Conservation (phyloP, 2,888 invertebrate species). For the Nomada fucata region DNA sequence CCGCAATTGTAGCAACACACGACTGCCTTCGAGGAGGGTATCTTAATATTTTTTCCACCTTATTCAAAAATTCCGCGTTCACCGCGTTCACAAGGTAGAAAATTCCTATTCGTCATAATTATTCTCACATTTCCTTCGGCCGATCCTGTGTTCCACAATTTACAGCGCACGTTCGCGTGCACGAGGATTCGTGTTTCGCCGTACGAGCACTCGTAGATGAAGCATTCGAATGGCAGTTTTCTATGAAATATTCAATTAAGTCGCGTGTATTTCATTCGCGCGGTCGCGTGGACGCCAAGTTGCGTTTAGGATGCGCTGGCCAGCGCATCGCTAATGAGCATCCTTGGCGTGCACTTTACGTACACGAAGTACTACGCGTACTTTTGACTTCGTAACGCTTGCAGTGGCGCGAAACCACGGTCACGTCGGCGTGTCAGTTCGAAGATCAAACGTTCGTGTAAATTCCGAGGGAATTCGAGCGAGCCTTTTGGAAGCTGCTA, state of each 20-base stretch:
- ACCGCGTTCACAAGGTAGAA: no score
- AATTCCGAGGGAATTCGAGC: not conserved
- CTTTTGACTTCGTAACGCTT: not conserved
- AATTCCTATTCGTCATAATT: no score
- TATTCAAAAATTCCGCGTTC: no score
- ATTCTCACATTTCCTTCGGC: no score
- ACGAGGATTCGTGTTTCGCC: not conserved
- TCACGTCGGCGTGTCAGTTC: not conserved
- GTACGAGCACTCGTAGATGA: not conserved
- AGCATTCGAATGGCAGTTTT: constrained; percentile 3
- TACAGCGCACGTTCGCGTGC: not conserved
- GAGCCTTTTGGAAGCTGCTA: not conserved
- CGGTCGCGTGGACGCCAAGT: not conserved
- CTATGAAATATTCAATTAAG: constrained; percentile 30
- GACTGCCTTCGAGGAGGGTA: no score
- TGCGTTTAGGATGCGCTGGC: constrained; percentile 6
- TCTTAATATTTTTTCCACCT: no score
- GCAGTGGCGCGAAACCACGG: no score
- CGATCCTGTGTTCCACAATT: no score
- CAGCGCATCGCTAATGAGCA: constrained; percentile 21
- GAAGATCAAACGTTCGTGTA: constrained; percentile 3
- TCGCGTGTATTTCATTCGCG: constrained; percentile 10
- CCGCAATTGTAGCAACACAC: no score
- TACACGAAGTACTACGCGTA: not conserved
- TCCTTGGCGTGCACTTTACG: not conserved